Base-by-base conservation (phyloP, 2,888 invertebrate species). In the Drosophila seclusa region DNA sequence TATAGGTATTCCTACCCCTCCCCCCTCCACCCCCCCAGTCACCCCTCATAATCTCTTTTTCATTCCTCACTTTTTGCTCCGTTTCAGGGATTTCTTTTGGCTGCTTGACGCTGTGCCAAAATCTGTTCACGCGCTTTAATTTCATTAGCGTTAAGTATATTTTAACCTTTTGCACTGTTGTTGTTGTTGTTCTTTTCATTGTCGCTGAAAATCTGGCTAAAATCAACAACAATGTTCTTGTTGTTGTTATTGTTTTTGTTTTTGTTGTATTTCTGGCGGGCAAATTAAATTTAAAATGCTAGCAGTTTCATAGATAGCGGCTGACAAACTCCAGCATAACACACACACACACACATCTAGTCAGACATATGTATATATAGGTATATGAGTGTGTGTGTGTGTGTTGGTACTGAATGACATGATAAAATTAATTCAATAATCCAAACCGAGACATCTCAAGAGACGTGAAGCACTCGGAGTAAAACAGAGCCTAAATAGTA, bases 271-370 rank as follows among this genome's bases (percentile, higher is more conserved):
- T 42, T 50, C 55, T 45, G 48, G 57, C 61, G 50, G 70, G 80
- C 48, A 68, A 82, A 83, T 85, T 90, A 70, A 85, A 90, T 87
- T 90, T 69, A 78, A 74, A 89, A 74, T 84, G 85, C 62, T 54
- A 57, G 38, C 42, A 69, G 61, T 79, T 68, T 10, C 61, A 58
- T 58, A 76, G 62, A 66, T 48, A 53, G 66, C 48, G 27, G 34
- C 76, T 63, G 64, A 81, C 73, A 76, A 38, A 53, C 55, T 52
- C 18, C 21, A 55, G 27, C 34, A 38, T 18, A 16, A 21, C 5
- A 42, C 54, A 31, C 21, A 29, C 29, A 29, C 29, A 42, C 36
- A 45, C 18, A 58, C 13, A 54, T 24, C 66, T 63, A 34, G 29
- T 63, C 42, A 42, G 36, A 29, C 6, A 29, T 48, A 29, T 52